Base-by-base conservation (phyloP, 2,797 vertebrate species). In the Gila robusta region DNA sequence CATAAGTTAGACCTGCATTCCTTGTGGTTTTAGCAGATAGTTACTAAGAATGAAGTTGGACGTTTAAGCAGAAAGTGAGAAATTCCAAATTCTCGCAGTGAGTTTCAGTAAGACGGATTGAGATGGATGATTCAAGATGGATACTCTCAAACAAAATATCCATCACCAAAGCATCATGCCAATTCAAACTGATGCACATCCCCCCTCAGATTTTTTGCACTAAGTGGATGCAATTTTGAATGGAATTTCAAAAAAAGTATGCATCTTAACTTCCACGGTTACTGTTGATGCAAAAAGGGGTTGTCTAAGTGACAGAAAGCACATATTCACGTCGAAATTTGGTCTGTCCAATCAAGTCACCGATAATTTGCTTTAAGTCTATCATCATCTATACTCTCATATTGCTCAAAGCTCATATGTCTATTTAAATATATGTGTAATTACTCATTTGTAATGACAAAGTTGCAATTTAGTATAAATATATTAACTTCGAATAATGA, bases 1-100 rank as follows among this genome's bases (percentile, higher is more conserved):
- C 70, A 79, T 87, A 91, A 87, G 44, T 93, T 90, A 90, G 87
- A 86, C 84, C 83, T 84, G 89, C 94, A 96, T 96, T 96, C 95
- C 93, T 91, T 39, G 87, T 90, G 93, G 93, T 95, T 95, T 96
- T 96, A 95, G 94, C 95, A 95, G 94, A 94, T 94, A 96, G 94
- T 95, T 96, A 93, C 93, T 90, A 96, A 93, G 92, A 94, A 92
- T 92, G 87, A 90, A 82, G 86, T 79, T 82, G 69, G 88, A 89
- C 91, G 91, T 91, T 91, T 95, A 92, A 93, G 91, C 90, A 90
- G 82, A 74, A 89, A 88, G 94, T 94, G 94, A 94, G 94, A 96
- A 95, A 96, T 96, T 94, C 90, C 94, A 94, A 95, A 95, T 95
- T 94, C 87, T 93, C 93, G 81, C 77, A 87, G 83, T 26, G 41